Conservation (phyloP, 2,888 invertebrate species). For the Xanthia togata region DNA sequence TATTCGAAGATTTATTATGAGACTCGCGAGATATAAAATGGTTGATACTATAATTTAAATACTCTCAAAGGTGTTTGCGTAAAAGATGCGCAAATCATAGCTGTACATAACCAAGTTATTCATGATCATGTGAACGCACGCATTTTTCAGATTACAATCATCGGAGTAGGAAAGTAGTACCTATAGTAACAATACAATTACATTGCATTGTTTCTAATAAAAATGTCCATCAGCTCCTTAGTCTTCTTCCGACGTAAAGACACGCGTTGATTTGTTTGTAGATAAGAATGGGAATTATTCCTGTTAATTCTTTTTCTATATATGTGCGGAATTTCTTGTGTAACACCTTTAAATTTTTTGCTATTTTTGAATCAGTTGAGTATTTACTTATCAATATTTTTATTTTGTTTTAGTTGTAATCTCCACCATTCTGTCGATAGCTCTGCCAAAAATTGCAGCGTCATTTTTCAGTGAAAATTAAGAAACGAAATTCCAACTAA, state of each 20-base stretch:
- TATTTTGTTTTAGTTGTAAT: not conserved
- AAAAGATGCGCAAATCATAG: constrained; percentile 22
- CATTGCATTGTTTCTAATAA: constrained; percentile 59
- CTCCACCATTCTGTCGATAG: too few species aligned
- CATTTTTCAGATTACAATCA: constrained; percentile 60
- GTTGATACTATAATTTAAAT: not conserved
- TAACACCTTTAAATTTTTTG: not conserved
- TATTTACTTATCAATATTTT: not conserved
- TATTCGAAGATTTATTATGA: not conserved
- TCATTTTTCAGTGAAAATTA: not conserved
- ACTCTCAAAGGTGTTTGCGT: constrained; percentile 20
- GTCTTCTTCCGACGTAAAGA: constrained; percentile 34
- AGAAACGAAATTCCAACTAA: not conserved
- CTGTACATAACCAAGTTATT: constrained; percentile 31
- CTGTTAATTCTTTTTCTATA: constrained; percentile 21
- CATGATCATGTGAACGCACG: constrained; percentile 58
- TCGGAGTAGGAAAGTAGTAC: constrained; percentile 42
- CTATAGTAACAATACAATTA: constrained; percentile 60
- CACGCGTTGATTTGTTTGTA: constrained; percentile 44
- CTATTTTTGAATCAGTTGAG: not conserved
- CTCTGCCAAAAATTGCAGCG: too few species aligned
- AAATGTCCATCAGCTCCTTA: constrained; percentile 36
- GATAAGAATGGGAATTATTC: constrained; percentile 35
- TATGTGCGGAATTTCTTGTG: not conserved
- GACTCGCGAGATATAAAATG: not conserved